Evolutionary conservation across 2,797 vertebrate genomes (phyloP).

Genomic region (Brachyalestes nurse): DNA sequence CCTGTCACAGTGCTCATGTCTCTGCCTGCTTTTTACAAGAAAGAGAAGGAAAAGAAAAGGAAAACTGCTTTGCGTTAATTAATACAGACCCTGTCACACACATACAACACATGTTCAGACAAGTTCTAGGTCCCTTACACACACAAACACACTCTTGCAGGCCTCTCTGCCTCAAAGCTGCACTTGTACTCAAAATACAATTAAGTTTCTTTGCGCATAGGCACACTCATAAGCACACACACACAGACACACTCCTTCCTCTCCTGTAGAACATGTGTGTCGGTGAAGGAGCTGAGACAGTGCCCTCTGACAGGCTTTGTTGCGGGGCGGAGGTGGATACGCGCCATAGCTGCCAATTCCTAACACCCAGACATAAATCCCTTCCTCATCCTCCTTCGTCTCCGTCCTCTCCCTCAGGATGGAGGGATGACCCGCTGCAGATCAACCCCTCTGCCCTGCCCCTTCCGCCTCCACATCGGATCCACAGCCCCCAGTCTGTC

Average conservation of each 20-base stretch:
- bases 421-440: constrained; percentile 34
- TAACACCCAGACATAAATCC: constrained; percentile 60
- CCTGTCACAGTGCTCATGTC: not conserved
- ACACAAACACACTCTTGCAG: constrained; percentile 9
- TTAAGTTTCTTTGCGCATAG: constrained; percentile 22
- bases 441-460: constrained; percentile 15
- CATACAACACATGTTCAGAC: constrained; percentile 31
- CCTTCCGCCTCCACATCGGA: constrained; percentile 26
- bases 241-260: constrained; percentile 33
- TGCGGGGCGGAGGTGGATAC: constrained; percentile 68
- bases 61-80: constrained; percentile 44
- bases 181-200: constrained; percentile 24
- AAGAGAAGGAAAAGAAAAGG: constrained; percentile 18
- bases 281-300: constrained; percentile 69
- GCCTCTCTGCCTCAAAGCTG: constrained; percentile 13
- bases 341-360: constrained; percentile 51
- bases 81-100: constrained; percentile 31
- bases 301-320: constrained; percentile 72
- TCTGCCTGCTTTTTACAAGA: constrained; percentile 14
- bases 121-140: constrained; percentile 10
- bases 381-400: constrained; percentile 36
- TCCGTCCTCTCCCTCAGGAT: constrained; percentile 39
- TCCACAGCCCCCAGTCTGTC: constrained; percentile 43
- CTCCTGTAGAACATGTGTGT: constrained; percentile 64
- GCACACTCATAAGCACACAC: constrained; percentile 6